Conservation (phyloP, 2,888 invertebrate genomes). For the Linnaemya tessellans region DNA sequence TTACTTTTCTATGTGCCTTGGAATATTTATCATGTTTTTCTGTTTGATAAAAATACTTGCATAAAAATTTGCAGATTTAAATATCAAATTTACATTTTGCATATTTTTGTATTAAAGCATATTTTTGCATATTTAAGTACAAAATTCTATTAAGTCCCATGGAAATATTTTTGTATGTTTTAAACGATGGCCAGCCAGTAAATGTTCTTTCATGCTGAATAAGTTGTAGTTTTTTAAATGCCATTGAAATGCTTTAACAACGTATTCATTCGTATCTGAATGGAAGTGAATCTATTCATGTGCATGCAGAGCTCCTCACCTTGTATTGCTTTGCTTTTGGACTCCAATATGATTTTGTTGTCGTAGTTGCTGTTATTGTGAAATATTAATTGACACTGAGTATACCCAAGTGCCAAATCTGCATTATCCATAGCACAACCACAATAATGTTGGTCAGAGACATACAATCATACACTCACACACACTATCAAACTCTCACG, state of each 20-base stretch:
- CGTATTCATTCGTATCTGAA: too few relatives aligned
- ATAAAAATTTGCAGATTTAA: too few relatives aligned
- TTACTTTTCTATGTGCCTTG: too few relatives aligned
- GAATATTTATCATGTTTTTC: too few relatives aligned
- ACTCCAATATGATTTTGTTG: conserved; percentile 34
- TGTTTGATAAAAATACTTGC: too few relatives aligned
- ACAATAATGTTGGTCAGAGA: conserved; percentile 69
- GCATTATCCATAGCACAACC: conserved; percentile 68
- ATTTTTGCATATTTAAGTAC: too few relatives aligned
- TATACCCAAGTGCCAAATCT: conserved; percentile 71
- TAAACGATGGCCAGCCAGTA: too few relatives aligned
- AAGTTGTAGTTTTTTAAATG: too few relatives aligned
- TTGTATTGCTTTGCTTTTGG: conserved; percentile 39
- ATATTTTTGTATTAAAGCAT: too few relatives aligned
- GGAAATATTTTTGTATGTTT: not conserved
- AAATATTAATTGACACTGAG: conserved; percentile 72
- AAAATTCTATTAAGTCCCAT: too few relatives aligned
- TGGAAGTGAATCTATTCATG: not conserved
- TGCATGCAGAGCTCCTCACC: conserved; percentile 14
- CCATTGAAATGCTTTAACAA: not conserved
- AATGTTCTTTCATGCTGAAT: too few relatives aligned
- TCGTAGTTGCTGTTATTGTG: conserved; percentile 55
- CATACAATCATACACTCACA: conserved; percentile 38
- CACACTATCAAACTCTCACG: not conserved
- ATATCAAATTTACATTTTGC: too few relatives aligned